Evolutionary conservation across 2,888 invertebrate genomes (phyloP), one percentile per base, ranked within the genome.

Genomic region (Cryptocephalus primarius): DNA sequence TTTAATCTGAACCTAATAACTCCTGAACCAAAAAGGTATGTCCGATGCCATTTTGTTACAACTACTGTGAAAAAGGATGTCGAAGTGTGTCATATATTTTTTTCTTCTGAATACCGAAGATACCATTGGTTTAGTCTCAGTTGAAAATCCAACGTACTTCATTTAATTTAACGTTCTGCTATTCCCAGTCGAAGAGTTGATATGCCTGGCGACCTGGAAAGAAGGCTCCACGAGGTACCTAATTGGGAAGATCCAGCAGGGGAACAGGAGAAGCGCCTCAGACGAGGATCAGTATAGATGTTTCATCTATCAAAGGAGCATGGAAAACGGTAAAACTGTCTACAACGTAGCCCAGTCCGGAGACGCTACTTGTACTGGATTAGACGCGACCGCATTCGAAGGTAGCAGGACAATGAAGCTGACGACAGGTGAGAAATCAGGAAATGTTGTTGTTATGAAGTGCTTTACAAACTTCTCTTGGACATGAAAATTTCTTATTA

Each of bases 151-250:
- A 22, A 22, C 6, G 32, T 22, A 40, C 33, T 36, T 36, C 6
- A 2, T 11, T 36, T 2, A 36, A 11, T 36, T 4, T 36, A n/a
- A 36, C 36, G 4, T 36, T 36, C 12, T 34, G 44, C 40, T 41
- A 41, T 39, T 55, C 57, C 32, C 63, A 87, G 88, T 84, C 43
- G 88, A 89, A 63, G 87, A 88, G 69, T 67, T 89, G 45, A 81
- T 85, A 41, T 89, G 89, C 66, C 70, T 89, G 47, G 89, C 88
- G 3, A 79, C 80, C 12, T 90, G 89, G 89, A 87, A 84, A 67
- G 88, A 89, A 56, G 88, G 88, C 0, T 83, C 85, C 34, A 84
- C 83, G 42, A 75, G 83, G 45, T 89, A 87, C 67, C 73, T 89
- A 41, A 82, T 88, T 43, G 88, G 88, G 0, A 64, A 64, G 52